A percentile compares a stretch with the other conserved stretches of the same genome.
phyloP scores from a whole-genome alignment of 2,888 invertebrate genomes.

The Agriopis leucophaearia region DNA sequence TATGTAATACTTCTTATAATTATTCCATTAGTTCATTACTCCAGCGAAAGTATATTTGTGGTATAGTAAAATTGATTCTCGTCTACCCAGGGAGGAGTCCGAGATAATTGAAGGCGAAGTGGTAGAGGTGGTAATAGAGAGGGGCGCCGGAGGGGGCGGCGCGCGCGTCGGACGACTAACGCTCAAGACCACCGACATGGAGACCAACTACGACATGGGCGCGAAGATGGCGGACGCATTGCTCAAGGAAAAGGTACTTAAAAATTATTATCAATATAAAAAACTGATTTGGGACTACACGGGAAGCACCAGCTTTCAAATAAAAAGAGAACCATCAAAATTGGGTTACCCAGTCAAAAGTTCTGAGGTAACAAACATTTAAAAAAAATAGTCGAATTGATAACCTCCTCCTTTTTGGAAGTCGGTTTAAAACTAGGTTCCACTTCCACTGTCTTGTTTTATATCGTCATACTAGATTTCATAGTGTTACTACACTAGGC shows the following conservation, averaged over 20 bases:
- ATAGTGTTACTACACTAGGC: background rate
- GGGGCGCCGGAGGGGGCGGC: conserved; percentile 92
- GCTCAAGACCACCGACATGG: conserved; percentile 99
- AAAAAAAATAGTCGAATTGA: no score
- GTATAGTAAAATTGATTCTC: no score
- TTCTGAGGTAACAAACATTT: no score
- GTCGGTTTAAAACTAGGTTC: background rate
- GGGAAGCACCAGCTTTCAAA: no score
- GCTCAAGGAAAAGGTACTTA: conserved; percentile 98
- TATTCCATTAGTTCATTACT: no score
- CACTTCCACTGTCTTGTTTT: background rate
- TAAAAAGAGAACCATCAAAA: no score
- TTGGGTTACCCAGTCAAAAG: no score
- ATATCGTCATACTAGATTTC: background rate
- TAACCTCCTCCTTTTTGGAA: no score
- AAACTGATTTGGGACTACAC: no score
- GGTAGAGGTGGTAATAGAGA: conserved; percentile 98
- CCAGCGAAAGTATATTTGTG: no score
- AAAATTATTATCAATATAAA: no score
- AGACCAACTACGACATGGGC: conserved; percentile 99
- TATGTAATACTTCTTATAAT: no score
- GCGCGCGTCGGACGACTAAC: conserved; percentile 97
- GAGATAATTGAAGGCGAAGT: conserved; percentile 99
- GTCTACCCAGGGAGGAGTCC: conserved; percentile 93
- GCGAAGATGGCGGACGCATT: conserved; percentile 99